Evolutionary conservation across 1,140 invertebrate genomes (phyloP), one percentile per base, ranked within the genome.

Genomic region (Zophobas atratus): DNA sequence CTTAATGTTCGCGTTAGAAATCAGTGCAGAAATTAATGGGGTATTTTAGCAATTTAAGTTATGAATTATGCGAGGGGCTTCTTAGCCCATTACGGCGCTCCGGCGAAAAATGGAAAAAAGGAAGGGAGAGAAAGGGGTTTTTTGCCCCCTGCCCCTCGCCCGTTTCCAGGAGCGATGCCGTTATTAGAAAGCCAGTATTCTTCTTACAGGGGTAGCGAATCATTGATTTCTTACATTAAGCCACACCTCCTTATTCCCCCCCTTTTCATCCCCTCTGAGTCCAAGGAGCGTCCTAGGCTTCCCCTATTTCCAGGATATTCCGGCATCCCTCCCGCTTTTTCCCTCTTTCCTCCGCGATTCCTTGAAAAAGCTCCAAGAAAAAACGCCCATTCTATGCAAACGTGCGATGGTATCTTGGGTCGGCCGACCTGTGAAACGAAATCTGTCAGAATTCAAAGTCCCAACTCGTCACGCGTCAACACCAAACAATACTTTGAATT

Each of bases 161-260:
- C 49, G 71, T 73, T 49, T 56, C 71, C 71, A 73, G 55, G 71
- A 73, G 71, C 49, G 55, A 73, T 56, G 71, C 8, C 51, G 55
- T 73, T 73, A 73, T 73, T 73, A 73, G 72, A 78, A 78, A 78
- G 72, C 77, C 72, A 77, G 67, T 55, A 78, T 78, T 78, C 77
- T 77, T 77, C 76, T 75, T 75, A 75, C 48, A 78, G 77, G 77
- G 77, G 71, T 63, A 49, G 72, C 53, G 63, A 79, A 82, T 82
- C 81, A 82, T 82, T 81, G 81, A 82, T 82, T 82, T 82, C 81
- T 82, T 82, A 82, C 77, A 79, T 81, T 73, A 80, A 79, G 81
- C 81, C 81, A 82, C 81, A 79, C 81, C 81, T 80, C 81, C 80
- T 78, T 82, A 80, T 80, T 70, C 46, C 73, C 77, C 75, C 78